Conservation (phyloP, 2,113 vertebrate genomes). For the Aptenodytes patagonicus region DNA sequence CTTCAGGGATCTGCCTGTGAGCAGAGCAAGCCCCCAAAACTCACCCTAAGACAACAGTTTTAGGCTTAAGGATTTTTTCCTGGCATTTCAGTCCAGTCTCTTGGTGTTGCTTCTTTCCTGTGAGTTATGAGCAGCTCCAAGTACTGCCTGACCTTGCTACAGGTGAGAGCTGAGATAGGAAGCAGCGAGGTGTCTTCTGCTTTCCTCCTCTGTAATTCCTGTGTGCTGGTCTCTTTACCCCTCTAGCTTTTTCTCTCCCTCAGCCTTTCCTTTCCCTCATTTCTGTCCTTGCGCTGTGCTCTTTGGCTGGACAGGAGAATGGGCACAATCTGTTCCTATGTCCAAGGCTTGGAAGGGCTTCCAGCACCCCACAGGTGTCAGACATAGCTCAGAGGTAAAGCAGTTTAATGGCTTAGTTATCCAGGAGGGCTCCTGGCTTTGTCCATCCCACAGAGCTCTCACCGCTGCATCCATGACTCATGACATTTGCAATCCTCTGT, state of each 20-base stretch:
- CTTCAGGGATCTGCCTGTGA: neutral
- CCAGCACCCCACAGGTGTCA: neutral
- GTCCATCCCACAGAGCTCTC: neutral
- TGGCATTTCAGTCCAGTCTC: neutral
- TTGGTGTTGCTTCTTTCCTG: neutral
- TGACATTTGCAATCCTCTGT: neutral
- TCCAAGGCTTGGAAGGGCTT: neutral
- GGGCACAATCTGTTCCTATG: neutral
- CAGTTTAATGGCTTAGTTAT: neutral
- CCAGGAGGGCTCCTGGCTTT: neutral
- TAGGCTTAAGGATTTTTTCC: neutral
- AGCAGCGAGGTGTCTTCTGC: neutral
- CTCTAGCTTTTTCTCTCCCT: neutral
- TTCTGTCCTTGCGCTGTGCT: neutral
- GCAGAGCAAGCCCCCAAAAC: neutral
- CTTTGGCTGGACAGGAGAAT: neutral
- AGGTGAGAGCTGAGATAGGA: neutral
- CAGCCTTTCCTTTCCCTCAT: neutral
- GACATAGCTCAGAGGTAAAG: neutral
- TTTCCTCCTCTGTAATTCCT: neutral
- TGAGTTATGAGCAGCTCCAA: neutral
- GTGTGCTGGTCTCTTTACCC: neutral
- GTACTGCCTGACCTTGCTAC: neutral
- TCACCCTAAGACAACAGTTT: neutral
- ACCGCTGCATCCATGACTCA: neutral